These are phyloP conservation scores for Leuciscus idus DNA, from an alignment of 2,113 vertebrate genomes.

Conservation along the genomic window DNA sequence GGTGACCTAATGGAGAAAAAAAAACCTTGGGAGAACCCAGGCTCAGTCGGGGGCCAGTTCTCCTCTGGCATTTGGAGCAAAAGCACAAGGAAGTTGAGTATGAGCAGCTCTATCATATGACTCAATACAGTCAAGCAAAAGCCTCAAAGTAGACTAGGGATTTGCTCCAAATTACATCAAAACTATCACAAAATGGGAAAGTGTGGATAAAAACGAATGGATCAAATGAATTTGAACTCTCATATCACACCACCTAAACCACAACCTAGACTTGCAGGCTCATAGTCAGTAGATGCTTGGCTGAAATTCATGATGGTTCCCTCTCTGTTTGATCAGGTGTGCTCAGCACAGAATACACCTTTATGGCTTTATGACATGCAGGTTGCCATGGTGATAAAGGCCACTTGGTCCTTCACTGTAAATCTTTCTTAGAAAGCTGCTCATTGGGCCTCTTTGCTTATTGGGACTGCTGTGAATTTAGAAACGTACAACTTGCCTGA, in stretches of 20 bases:
- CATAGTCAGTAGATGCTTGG: not conserved
- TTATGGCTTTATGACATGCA: not conserved
- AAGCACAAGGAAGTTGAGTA: not conserved
- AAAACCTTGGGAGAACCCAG: too few species aligned
- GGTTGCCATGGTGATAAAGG: not conserved
- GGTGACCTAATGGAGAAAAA: too few species aligned
- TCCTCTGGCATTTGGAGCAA: too few species aligned
- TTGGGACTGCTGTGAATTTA: not conserved
- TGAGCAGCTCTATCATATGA: not conserved
- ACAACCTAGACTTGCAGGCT: too few species aligned
- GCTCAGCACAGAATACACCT: not conserved
- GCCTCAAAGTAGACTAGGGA: not conserved
- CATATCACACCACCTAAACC: too few species aligned
- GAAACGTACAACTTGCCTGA: not conserved
- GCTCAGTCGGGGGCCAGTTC: too few species aligned
- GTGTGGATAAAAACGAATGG: not conserved
- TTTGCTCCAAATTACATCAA: not conserved
- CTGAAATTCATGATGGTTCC: not conserved
- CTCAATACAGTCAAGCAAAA: not conserved
- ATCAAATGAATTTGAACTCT: too few species aligned
- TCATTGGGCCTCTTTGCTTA: not conserved
- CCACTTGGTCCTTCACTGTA: not conserved
- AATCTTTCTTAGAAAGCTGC: not conserved
- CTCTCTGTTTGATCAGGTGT: slow-evolving; percentile 13
- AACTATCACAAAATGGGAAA: not conserved